A percentile compares a stretch with the other conserved stretches of the same genome.
phyloP scores from a whole-genome alignment of 2,888 invertebrate species.

The Noctuana brunneofusca region DNA sequence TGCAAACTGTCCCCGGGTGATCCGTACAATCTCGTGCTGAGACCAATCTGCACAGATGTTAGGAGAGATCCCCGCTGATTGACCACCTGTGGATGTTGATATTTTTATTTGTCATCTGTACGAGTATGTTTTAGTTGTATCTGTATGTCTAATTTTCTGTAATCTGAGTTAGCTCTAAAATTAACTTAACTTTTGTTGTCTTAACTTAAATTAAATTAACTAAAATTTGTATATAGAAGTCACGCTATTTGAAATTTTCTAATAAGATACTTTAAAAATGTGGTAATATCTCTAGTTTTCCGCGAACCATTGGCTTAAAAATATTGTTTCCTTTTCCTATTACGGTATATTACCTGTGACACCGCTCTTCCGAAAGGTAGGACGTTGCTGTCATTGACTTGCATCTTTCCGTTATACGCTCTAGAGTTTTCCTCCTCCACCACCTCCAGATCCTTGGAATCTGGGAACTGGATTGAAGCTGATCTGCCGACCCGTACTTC shows the following conservation, averaged over 20 bases:
- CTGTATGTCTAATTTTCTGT: not conserved
- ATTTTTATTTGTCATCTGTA: no score
- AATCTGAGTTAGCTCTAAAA: not conserved
- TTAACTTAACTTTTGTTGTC: no score
- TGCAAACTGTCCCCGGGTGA: conserved; percentile 70
- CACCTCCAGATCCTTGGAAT: conserved; percentile 55
- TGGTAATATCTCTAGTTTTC: no score
- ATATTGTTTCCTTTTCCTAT: no score
- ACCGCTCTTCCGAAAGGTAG: conserved; percentile 53
- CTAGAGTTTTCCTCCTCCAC: conserved; percentile 55
- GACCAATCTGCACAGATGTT: conserved; percentile 71
- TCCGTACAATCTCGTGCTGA: conserved; percentile 69
- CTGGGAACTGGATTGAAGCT: conserved; percentile 57
- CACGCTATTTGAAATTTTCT: no score
- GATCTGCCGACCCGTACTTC: conserved; percentile 65
- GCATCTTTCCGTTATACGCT: conserved; percentile 47
- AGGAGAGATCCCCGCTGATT: conserved; percentile 63
- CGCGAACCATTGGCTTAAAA: no score
- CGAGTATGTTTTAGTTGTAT: not conserved
- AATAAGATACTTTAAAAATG: no score
- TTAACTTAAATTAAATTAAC: no score
- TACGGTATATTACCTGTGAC: conserved; percentile 61
- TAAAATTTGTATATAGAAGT: no score
- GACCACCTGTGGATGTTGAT: conserved; percentile 52
- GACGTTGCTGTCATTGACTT: conserved; percentile 55